These are phyloP conservation scores for Copsychus sechellarum DNA, from an alignment of 2,113 vertebrate genomes.

Conservation along the genomic window DNA sequence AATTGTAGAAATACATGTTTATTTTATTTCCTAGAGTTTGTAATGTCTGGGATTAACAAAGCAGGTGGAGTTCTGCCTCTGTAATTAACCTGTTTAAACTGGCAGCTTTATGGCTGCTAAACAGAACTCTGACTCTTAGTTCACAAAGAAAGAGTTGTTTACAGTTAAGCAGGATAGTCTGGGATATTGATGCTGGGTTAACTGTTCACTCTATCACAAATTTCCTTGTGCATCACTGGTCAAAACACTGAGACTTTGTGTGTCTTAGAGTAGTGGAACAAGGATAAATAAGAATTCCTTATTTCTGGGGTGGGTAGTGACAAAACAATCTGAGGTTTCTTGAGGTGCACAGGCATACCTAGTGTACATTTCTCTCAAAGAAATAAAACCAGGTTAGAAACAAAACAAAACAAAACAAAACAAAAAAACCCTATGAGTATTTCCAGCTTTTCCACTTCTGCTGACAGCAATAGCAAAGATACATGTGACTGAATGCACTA, in stretches of 20 bases:
- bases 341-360: background rate
- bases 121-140: background rate
- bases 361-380: background rate
- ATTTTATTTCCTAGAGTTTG: background rate
- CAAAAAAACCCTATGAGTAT: background rate
- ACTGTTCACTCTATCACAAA: background rate
- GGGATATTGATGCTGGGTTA: background rate
- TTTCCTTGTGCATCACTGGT: background rate
- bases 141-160: background rate
- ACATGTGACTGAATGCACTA: background rate
- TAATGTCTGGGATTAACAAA: background rate
- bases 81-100: background rate
- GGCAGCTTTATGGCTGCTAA: background rate
- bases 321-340: background rate
- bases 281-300: background rate
- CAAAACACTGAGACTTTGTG: background rate
- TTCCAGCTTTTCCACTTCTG: background rate
- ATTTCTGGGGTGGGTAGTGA: background rate
- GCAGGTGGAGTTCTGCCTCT: background rate
- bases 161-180: background rate
- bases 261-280: background rate
- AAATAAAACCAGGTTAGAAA: background rate
- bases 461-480: background rate
- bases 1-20: background rate
- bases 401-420: background rate